Evolutionary conservation across 2,113 vertebrate genomes (phyloP).

Genomic region (Gymnarchus niloticus): DNA sequence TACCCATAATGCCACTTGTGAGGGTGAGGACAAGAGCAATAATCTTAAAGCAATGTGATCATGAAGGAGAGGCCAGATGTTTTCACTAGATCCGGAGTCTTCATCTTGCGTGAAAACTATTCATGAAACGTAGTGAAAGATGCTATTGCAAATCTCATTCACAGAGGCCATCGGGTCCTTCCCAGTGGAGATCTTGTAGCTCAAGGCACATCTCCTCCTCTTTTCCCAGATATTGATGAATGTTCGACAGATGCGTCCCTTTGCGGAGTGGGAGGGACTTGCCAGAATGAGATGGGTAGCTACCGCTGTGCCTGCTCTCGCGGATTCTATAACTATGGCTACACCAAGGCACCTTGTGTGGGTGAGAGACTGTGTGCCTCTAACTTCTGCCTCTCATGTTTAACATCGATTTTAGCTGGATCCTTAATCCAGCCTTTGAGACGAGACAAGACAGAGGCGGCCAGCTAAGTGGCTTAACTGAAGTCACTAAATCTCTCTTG

Average conservation of each 20-base stretch:
- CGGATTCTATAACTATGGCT: neutral
- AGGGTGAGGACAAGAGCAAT: neutral
- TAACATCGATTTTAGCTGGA: neutral
- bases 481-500: neutral
- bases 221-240: neutral
- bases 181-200: neutral
- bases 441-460: neutral
- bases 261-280: neutral
- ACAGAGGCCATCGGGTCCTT: neutral
- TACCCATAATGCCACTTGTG: neutral
- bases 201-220: neutral
- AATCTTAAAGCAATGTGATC: neutral
- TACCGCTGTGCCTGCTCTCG: neutral
- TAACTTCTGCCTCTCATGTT: neutral
- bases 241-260: neutral
- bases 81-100: neutral
- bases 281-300: neutral
- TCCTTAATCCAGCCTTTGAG: neutral
- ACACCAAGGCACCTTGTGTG: neutral
- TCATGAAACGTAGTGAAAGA: neutral
- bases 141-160: neutral
- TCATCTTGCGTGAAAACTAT: neutral
- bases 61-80: neutral
- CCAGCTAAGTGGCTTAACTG: neutral
- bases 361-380: neutral